Conservation (phyloP, 2,888 invertebrate genomes). For the Oscheius sp. region DNA sequence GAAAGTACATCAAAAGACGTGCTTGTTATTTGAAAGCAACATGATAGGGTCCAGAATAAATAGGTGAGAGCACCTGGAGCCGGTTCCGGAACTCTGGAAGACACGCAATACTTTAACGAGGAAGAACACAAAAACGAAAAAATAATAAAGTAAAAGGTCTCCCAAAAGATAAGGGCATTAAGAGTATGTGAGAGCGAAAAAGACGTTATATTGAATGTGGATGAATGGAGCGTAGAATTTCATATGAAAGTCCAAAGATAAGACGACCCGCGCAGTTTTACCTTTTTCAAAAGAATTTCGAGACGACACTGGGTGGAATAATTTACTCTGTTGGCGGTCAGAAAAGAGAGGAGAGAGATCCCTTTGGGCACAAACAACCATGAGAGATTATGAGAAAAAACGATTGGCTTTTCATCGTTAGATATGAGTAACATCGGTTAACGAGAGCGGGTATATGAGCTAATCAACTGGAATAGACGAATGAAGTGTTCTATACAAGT, state of each 20-base stretch:
- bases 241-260: background rate
- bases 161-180: background rate
- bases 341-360: background rate
- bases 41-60: slow-evolving; percentile 10
- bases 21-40: slow-evolving; percentile 16
- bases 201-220: background rate
- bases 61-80: slow-evolving; percentile 11
- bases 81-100: background rate
- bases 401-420: too few species aligned
- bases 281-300: slow-evolving; percentile 1
- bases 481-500: too few species aligned
- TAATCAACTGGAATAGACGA: too few species aligned
- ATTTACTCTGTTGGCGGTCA: background rate
- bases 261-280: background rate
- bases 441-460: too few species aligned
- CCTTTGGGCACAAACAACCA: background rate
- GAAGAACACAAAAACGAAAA: background rate
- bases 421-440: too few species aligned
- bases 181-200: background rate
- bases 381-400: background rate
- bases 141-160: background rate
- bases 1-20: slow-evolving; percentile 20
- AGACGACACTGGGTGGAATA: slow-evolving; percentile 13
- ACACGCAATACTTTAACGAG: background rate
- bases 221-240: background rate